phyloP scores from a whole-genome alignment of 2,113 vertebrate species.

The Nesoenas mayeri region DNA sequence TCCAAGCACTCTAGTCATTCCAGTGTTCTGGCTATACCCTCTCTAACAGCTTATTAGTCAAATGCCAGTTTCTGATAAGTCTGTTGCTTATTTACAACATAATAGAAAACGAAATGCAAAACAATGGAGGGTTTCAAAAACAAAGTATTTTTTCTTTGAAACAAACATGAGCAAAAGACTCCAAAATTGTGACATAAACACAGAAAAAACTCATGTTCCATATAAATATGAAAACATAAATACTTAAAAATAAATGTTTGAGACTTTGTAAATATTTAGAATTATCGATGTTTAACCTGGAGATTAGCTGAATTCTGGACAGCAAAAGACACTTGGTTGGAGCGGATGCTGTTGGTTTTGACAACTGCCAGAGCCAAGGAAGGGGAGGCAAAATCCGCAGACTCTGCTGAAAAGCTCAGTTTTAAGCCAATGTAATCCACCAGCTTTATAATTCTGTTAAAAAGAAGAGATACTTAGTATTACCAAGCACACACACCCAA shows the following conservation, averaged over 20 bases:
- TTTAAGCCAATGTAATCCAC: constrained; percentile 86
- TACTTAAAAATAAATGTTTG: neutral
- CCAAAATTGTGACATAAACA: neutral
- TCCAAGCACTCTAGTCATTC: neutral
- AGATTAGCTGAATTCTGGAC: constrained; percentile 78
- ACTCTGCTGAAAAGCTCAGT: constrained; percentile 72
- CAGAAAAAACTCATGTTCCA: neutral
- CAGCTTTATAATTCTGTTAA: constrained; percentile 81
- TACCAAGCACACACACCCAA: neutral
- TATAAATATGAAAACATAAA: neutral
- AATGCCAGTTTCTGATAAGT: neutral
- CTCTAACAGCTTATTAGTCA: neutral
- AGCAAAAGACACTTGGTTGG: constrained; percentile 77
- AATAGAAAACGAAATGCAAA: neutral
- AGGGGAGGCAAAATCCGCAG: constrained; percentile 70
- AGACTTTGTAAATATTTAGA: neutral
- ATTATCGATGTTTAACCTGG: constrained; percentile 75
- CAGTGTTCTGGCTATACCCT: neutral
- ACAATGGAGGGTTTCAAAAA: neutral
- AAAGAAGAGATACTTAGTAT: neutral
- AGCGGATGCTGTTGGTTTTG: constrained; percentile 77
- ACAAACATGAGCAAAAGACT: neutral
- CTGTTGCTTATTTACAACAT: neutral
- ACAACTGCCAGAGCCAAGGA: constrained; percentile 85
- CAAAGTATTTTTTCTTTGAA: neutral